These are phyloP conservation scores for Hirtodrosophila alboralis DNA, from an alignment of 2,888 invertebrate genomes.

Conservation along the genomic window DNA sequence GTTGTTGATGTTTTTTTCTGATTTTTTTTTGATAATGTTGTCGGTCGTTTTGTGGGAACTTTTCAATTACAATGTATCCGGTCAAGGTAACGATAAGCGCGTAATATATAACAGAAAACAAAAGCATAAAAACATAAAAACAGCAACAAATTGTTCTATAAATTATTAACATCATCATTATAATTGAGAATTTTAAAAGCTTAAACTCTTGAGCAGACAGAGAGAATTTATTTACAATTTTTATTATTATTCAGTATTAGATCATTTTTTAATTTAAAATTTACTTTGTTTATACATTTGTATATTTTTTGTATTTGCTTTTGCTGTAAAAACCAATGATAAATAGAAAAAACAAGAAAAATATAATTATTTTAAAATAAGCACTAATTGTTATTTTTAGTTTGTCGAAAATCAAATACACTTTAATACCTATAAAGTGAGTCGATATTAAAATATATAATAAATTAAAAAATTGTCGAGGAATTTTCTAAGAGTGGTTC, in stretches of 20 bases:
- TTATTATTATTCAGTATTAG: conserved; percentile 20
- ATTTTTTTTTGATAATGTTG: conserved; percentile 3
- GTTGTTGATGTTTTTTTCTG: conserved; percentile 28
- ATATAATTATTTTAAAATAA: no score
- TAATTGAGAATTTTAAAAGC: conserved; percentile 32
- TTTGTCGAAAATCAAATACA: no score
- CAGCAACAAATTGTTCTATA: conserved; percentile 51
- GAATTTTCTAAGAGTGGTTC: no score
- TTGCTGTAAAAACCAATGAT: conserved; percentile 13
- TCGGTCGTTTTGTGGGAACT: conserved; percentile 57
- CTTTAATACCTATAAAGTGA: no score
- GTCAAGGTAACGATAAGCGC: conserved; percentile 55
- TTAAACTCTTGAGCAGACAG: conserved; percentile 17
- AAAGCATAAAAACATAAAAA: no score
- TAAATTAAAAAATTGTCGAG: no score
- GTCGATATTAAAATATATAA: no score
- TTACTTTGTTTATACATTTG: conserved; percentile 5
- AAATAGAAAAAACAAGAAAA: background rate
- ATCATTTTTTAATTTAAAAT: conserved; percentile 29
- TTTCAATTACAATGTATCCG: conserved; percentile 54
- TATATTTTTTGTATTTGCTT: conserved; percentile 19
- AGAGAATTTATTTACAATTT: background rate
- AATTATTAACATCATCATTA: conserved; percentile 50
- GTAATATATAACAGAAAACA: conserved; percentile 24
- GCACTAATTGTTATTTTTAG: no score